Evolutionary conservation across 2,888 invertebrate genomes (phyloP).

Genomic region (Eurois occulta): DNA sequence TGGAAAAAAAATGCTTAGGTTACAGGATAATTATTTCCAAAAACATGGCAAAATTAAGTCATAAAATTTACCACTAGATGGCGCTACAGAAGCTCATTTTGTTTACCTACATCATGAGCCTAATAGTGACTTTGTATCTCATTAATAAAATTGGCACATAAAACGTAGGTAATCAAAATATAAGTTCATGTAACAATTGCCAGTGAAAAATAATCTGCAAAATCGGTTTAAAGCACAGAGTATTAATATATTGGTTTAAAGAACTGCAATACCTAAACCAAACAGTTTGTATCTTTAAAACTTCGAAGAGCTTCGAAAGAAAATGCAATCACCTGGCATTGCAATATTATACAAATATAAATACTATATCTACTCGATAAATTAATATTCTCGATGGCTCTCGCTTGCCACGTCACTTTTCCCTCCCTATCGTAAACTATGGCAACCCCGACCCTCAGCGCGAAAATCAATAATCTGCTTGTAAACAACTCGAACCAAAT

Average conservation of each 20-base stretch:
- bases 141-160: neutral
- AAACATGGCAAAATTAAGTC: neutral
- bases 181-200: neutral
- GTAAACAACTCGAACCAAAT: slow-evolving; percentile 86
- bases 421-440: slow-evolving; percentile 45
- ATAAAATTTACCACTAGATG: slow-evolving; percentile 32
- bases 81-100: neutral
- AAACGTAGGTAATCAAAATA: neutral
- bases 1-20: neutral
- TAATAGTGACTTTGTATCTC: neutral
- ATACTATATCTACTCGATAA: slow-evolving; percentile 24
- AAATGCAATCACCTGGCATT: neutral
- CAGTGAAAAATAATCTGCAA: neutral
- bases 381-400: neutral
- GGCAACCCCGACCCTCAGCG: slow-evolving; percentile 64
- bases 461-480: slow-evolving; percentile 88
- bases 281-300: neutral
- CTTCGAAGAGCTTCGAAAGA: neutral
- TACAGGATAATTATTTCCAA: neutral
- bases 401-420: slow-evolving; percentile 55
- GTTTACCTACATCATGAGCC: too few species aligned
- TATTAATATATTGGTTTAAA: neutral
- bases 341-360: neutral
- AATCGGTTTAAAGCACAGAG: too few species aligned
- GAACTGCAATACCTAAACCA: neutral